Percentiles rank a stretch among this genome's conserved stretches.
phyloP scores from a whole-genome alignment of 2,113 vertebrate genomes.

The Pelusios castaneus region DNA sequence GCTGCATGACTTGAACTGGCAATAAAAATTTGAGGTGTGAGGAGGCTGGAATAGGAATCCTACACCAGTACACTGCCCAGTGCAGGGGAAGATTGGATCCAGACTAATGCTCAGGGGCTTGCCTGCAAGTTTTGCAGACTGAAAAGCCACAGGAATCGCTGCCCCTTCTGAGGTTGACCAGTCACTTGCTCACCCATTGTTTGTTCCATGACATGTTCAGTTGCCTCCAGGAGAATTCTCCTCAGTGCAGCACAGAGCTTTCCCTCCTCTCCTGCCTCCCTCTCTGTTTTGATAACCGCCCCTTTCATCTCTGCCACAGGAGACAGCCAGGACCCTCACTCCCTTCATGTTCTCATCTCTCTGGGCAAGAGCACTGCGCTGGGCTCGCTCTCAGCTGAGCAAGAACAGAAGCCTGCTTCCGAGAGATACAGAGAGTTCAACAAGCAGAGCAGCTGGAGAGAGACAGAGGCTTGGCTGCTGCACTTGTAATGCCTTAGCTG shows the following conservation, averaged over 20 bases:
- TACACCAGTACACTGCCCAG: not conserved
- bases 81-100: not conserved
- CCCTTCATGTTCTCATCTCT: not conserved
- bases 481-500: constrained; percentile 9
- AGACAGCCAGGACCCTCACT: not conserved
- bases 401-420: constrained; percentile 39
- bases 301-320: constrained; percentile 48
- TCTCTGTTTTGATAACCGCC: constrained; percentile 13
- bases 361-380: constrained; percentile 3
- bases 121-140: not conserved
- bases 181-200: constrained; percentile 3
- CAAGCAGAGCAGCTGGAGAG: not conserved
- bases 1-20: not conserved
- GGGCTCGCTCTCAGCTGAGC: not conserved
- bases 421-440: not conserved
- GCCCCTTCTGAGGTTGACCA: not conserved
- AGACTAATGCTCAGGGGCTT: not conserved
- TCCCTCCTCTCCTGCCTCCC: not conserved
- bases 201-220: not conserved
- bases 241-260: not conserved
- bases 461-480: not conserved
- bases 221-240: constrained; percentile 24
- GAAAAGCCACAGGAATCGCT: not conserved
- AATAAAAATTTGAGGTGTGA: not conserved
- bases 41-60: not conserved